Base-by-base conservation (phyloP, 1,140 invertebrate genomes). In the Mylabris phalerata region DNA sequence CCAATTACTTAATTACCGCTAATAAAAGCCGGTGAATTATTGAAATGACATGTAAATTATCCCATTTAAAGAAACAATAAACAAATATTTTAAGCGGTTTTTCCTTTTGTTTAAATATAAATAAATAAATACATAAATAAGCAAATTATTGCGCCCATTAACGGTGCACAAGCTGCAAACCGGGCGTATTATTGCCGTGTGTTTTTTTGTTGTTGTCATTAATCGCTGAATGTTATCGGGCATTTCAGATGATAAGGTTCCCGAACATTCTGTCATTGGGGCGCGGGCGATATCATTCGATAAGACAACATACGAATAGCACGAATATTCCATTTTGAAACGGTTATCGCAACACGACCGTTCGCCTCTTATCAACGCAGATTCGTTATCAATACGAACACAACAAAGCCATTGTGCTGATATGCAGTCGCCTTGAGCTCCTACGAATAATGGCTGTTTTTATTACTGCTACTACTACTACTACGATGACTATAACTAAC, bases 301-400 rank as follows among this genome's bases (percentile, higher is more conserved):
- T 65, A 68, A 62, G 50, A 56, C 57, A 55, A 48, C 61, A 60
- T 56, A 66, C 67, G 63, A 68, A 67, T 62, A 66, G 67, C 68
- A 70, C 68, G 68, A 70, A 70, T 67, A 70, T 67, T 70, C 68
- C 68, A 70, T 70, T 70, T 68, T 67, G 66, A 66, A 67, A 62
- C 50, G 58, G 55, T 67, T 71, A 71, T 71, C 69, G 67, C 63
- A 52, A 63, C 62, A 68, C 66, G 66, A 64, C 69, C 61, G 67
- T 60, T 65, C 63, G 67, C 63, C 58, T 51, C 66, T 64, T 69
- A 68, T 68, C 67, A 60, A 59, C 62, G 67, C 66, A 71, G 69
- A 71, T 71, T 71, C 46, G 57, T 67, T 69, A 69, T 69, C 67
- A 62, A 41, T 24, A 50, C 61, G 63, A 62, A 69, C 67, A 71